A percentile compares a stretch with the other conserved stretches of the same genome.
phyloP scores from a whole-genome alignment of 1,140 invertebrate genomes.

The Prorops nasuta region DNA sequence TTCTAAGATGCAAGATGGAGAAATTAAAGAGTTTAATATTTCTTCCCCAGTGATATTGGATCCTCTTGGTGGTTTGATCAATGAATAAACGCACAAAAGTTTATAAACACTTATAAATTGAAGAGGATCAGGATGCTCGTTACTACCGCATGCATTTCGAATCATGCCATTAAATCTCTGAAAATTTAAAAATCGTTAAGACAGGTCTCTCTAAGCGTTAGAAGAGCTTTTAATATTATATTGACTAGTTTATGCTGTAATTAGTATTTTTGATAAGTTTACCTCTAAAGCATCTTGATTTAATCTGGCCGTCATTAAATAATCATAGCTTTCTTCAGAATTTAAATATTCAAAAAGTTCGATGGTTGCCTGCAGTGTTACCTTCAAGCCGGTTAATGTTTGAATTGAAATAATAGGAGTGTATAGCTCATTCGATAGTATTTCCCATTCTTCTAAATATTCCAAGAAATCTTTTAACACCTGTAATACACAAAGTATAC shows the following conservation, averaged over 20 bases:
- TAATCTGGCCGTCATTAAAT: conserved; percentile 6
- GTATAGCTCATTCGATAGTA: no score
- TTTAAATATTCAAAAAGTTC: conserved; percentile 7
- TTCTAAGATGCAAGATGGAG: no score
- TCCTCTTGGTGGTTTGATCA: conserved; percentile 1
- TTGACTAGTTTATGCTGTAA: not conserved
- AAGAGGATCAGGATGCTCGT: conserved; percentile 16
- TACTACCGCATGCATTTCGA: conserved; percentile 9
- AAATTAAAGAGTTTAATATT: not conserved
- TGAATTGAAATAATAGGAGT: conserved; percentile 2
- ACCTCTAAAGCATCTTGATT: conserved; percentile 15
- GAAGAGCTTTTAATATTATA: not conserved
- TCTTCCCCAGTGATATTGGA: not conserved
- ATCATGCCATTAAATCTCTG: conserved; percentile 18
- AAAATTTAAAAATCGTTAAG: not conserved
- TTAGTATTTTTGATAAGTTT: not conserved
- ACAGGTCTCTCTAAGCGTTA: not conserved
- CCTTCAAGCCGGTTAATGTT: conserved; percentile 3
- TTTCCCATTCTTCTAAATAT: no score
- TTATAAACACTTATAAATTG: conserved; percentile 9
- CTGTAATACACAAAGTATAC: no score
- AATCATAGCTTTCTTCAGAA: not conserved
- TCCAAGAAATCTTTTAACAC: no score
- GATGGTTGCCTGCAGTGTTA: conserved; percentile 6
- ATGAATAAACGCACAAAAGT: conserved; percentile 5